Base-by-base conservation (phyloP, 2,888 invertebrate genomes). In the Theristus sp. region DNA sequence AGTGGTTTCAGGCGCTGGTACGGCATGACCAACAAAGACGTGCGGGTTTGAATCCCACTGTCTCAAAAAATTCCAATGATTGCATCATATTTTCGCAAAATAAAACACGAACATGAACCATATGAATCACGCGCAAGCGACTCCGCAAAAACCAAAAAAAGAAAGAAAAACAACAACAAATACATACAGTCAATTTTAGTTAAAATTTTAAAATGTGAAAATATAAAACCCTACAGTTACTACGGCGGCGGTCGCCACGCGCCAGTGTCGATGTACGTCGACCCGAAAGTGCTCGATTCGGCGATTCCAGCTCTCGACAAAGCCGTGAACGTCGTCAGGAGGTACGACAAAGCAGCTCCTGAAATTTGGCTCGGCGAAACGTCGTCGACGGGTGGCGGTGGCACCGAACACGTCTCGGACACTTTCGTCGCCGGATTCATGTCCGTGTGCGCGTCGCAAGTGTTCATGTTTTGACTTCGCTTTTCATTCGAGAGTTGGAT, bases 331-430 rank as follows among this genome's bases (percentile, higher is more conserved):
- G 2, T 31, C 2, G 13, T 25, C 22, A n/a, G 49, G 1, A 31
- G 29, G 49, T 47, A 52, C 29, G 22, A 2, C 17, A n/a, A 52
- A 24, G n/a, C 20, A 10, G 10, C 20, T 38, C 47, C 53, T 2
- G 59, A 54, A 22, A n/a, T 28, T 20, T 62, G 62, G 62, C 28
- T 61, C 22, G 62, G 62, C 1, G 62, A 62, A 30, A 62, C 62
- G 20, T 6, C 59, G 2, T 27, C 56, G n/a, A 29, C 49, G 2
- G 61, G 47, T 49, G 22, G 28, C 54, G 60, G 56, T 2, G 62
- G 62, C 6, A 57, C 62, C 22, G 1, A 2, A 20, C 28, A n/a
- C 49, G 28, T 62, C 22, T 61, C 61, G 25, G 62, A 62, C 29
- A 13, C 54, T n/a, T 62, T 55, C 49, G 29, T 47, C n/a, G 61